Base-by-base conservation (phyloP, 1,140 invertebrate species). In the Drosophila nigrodunni region DNA sequence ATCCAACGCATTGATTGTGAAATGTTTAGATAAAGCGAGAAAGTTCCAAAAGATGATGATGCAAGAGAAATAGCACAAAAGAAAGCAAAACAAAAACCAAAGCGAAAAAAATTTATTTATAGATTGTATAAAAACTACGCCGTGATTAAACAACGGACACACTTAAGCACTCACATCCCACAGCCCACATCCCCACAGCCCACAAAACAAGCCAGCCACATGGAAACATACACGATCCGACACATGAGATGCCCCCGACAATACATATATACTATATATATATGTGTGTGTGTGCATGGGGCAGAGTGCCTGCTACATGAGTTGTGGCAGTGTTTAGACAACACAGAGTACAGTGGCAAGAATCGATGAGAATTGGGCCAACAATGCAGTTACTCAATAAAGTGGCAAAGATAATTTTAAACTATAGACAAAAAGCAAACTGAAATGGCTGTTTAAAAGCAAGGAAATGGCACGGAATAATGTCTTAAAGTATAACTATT, bases 121-220 rank as follows among this genome's bases (percentile, higher is more conserved):
- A 77, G 74, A 41, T 47, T 9, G 44, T 34, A 62, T 18, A 61
- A 69, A 61, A 61, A 47, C 30, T 54, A 73, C 15, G 58, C 66
- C 69, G 70, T 77, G 74, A 76, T 77, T 77, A 77, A 77, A 73
- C 57, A 62, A 74, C 70, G 71, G 74, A 77, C 74, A 73, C 74
- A 67, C 74, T 73, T 50, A 62, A 44, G 50, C 71, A 60, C 69
- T 61, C 57, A 39, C 18, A 21, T 21, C 18, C 18, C 18, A 21
- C 18, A 21, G 18, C 18, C 18, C 18, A 21, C 68, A 18, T n/a
- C 18, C 18, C 18, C 18, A 21, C 68, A 18, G 21, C 18, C 18
- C 47, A 25, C 55, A 34, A 11, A 30, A 37, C 7, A 21, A 43
- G 37, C 68, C 60, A 46, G 21, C 39, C 47, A 59, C 70, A 65